Evolutionary conservation across 2,797 vertebrate species (phyloP), one percentile per base, ranked within the genome.

Genomic region (Spheniscus humboldti): DNA sequence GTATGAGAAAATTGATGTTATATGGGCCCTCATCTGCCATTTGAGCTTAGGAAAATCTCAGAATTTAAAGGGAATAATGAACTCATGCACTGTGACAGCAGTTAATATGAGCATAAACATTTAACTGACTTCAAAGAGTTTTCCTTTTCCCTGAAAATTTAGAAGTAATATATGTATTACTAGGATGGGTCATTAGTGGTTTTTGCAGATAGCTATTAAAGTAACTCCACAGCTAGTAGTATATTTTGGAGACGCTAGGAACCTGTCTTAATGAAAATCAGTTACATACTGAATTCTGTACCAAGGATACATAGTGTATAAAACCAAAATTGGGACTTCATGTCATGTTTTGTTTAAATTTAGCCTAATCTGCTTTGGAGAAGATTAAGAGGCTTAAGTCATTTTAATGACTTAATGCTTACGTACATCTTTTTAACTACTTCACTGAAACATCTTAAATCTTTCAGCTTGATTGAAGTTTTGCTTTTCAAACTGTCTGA

Each of bases 391-490:
- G 11, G 41, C 33, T 83, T 68, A 92, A 87, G 84, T 94, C 4
- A 80, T 87, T 92, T 87, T 94, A 96, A 96, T 95, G 94, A 95
- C 86, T 95, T 93, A 85, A 94, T 75, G 89, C 96, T 95, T 94
- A 83, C 48, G 14, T 96, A 82, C 81, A 86, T 94, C 64, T 96
- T 94, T 97, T 94, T 97, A 91, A 90, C 75, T 92, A 48, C 79
- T 94, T 88, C 88, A 39, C 39, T 64, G 60, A 94, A 96, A 94
- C 84, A 76, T 94, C 43, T 79, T 81, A 93, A 91, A 74, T 91
- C 92, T 91, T 92, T 56, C 84, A 86, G n/a, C 86, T 94, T 95
- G 92, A 94, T 94, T 94, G 77, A 94, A 93, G 37, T 91, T 94
- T 77, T 92, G 52, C 45, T 79, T 93, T 96, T 63, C 59, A 67